phyloP scores from a whole-genome alignment of 2,113 vertebrate genomes.

The Caloenas nicobarica region DNA sequence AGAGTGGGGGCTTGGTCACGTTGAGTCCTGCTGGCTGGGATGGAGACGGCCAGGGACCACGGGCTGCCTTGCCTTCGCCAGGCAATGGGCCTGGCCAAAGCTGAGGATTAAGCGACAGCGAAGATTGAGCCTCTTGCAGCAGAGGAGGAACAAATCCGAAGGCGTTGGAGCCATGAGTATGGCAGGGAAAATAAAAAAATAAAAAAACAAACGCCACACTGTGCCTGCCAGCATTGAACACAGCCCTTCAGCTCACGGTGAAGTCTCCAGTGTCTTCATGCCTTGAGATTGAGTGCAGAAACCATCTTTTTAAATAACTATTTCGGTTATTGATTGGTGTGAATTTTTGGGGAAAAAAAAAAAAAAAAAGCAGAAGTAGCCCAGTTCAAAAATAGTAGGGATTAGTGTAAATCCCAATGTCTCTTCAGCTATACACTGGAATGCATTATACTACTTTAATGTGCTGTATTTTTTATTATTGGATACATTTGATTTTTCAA shows the following conservation, averaged over 20 bases:
- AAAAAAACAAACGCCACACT: constrained; percentile 47
- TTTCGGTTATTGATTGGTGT: constrained; percentile 61
- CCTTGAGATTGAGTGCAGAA: constrained; percentile 64
- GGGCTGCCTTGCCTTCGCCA: not conserved
- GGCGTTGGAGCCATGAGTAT: constrained; percentile 29
- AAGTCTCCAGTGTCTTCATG: constrained; percentile 71
- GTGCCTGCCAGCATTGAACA: constrained; percentile 74
- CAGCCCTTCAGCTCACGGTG: constrained; percentile 54
- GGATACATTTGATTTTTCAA: constrained; percentile 85
- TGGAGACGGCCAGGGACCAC: not conserved
- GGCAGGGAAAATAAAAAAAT: constrained; percentile 61
- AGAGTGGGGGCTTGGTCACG: accelerated
- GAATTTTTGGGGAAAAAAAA: not conserved
- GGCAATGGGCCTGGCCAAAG: not conserved
- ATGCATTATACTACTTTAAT: constrained; percentile 83
- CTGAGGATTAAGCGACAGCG: constrained; percentile 14
- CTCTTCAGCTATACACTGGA: constrained; percentile 81
- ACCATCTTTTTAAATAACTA: constrained; percentile 53
- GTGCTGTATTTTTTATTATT: constrained; percentile 86
- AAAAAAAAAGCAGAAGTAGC: constrained; percentile 9
- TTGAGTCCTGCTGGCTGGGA: not conserved
- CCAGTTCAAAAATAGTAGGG: constrained; percentile 62
- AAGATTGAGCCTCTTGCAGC: not conserved
- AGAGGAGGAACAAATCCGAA: not conserved
- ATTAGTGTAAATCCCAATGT: constrained; percentile 68